Evolutionary conservation across 1,140 invertebrate genomes (phyloP).

Genomic region (Rhizoglyphus robini): DNA sequence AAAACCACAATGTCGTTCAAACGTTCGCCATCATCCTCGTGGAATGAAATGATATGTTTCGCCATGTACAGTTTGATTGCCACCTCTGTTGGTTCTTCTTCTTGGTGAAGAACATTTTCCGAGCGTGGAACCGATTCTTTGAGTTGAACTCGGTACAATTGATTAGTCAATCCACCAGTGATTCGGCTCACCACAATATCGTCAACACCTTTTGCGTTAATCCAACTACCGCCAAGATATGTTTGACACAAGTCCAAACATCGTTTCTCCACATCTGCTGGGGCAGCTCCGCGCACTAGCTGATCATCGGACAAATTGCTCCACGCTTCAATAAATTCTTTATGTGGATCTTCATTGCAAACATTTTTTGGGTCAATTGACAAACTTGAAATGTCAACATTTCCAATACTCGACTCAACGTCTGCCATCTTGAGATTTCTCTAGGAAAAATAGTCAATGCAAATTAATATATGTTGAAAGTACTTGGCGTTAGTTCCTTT

Average conservation of each 20-base stretch:
- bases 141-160: slow-evolving; percentile 1
- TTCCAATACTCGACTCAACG: no score
- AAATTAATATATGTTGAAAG: no score
- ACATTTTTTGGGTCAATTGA: no score
- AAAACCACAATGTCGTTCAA: not conserved
- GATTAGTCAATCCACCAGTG: slow-evolving; percentile 15
- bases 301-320: no score
- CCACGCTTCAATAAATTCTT: no score
- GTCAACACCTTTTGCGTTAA: not conserved
- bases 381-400: no score
- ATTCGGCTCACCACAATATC: slow-evolving; percentile 1
- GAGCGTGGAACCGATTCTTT: not conserved
- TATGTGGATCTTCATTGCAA: no score
- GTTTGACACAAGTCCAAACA: slow-evolving; percentile 8
- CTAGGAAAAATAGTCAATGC: no score
- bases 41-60: not conserved
- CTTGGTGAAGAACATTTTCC: not conserved
- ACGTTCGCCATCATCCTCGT: not conserved
- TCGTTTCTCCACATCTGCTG: not conserved
- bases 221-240: slow-evolving; percentile 1
- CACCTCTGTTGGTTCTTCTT: not conserved
- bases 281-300: not conserved
- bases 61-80: not conserved
- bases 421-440: no score
- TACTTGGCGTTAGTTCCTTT: no score